Evolutionary conservation across 2,888 invertebrate genomes (phyloP).

Genomic region (Tetragonisca angustula): DNA sequence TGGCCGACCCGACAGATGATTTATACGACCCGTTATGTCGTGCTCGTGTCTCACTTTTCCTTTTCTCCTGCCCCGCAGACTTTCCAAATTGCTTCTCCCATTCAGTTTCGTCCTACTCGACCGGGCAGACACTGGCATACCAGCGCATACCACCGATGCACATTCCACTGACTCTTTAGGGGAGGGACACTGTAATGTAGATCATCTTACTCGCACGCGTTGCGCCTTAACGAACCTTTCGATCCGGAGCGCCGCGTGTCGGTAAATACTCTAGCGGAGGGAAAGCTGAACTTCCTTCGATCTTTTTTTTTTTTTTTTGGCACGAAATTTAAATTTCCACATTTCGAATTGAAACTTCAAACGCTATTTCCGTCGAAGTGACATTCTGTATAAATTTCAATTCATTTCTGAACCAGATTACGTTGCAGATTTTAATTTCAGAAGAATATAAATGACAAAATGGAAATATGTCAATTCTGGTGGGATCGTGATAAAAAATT

Average conservation of each 20-base stretch:
- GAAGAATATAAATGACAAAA: neutral
- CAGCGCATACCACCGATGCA: slow-evolving; percentile 49
- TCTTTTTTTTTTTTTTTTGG: neutral
- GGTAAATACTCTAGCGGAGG: neutral
- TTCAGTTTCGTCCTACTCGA: slow-evolving; percentile 69
- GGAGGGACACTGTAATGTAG: slow-evolving; percentile 38
- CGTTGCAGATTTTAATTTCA: neutral
- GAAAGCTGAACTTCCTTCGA: neutral
- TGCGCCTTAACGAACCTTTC: slow-evolving; percentile 25
- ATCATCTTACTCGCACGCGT: slow-evolving; percentile 42
- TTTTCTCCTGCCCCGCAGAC: slow-evolving; percentile 69
- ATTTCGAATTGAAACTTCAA: neutral
- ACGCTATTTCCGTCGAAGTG: neutral
- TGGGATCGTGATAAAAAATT: neutral
- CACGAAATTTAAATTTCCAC: neutral
- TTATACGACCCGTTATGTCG: slow-evolving; percentile 80
- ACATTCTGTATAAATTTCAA: too few species aligned
- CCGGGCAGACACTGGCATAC: slow-evolving; percentile 43
- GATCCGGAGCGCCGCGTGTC: neutral
- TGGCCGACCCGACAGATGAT: slow-evolving; percentile 79
- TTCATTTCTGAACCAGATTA: neutral
- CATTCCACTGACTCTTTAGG: slow-evolving; percentile 52
- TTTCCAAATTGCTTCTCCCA: slow-evolving; percentile 72
- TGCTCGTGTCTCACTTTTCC: slow-evolving; percentile 74
- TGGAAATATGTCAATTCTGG: neutral